A percentile compares a stretch with the other conserved stretches of the same genome.
phyloP scores from a whole-genome alignment of 1,140 invertebrate genomes.

The Batillaria attramentaria region DNA sequence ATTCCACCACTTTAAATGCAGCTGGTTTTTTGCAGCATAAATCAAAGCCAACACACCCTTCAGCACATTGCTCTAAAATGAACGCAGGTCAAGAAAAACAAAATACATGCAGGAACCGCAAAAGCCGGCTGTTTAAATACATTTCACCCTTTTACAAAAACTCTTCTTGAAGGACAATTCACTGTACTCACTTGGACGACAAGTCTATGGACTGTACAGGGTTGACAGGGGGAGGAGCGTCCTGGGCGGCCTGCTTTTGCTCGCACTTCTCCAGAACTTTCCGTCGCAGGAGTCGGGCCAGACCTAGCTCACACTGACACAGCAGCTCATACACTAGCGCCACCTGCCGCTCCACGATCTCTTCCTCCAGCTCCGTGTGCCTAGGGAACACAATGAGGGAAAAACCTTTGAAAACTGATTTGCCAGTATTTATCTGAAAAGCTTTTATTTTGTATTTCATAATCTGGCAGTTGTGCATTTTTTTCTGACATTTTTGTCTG shows the following conservation, averaged over 20 bases:
- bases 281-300: conserved; percentile 89
- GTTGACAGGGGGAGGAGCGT: conserved; percentile 29
- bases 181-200: conserved; percentile 55
- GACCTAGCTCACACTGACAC: conserved; percentile 84
- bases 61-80: too few species aligned
- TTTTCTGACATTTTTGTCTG: too few species aligned
- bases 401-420: too few species aligned
- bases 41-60: too few species aligned
- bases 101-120: conserved; percentile 6
- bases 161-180: too few species aligned
- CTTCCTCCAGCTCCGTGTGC: conserved; percentile 84
- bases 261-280: conserved; percentile 93
- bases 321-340: conserved; percentile 94
- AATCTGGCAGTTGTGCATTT: too few species aligned
- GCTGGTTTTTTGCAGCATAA: too few species aligned
- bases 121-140: too few species aligned
- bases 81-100: background rate
- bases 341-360: conserved; percentile 76
- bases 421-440: too few species aligned
- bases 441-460: background rate
- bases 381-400: conserved; percentile 74
- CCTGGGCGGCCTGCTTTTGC: conserved; percentile 35
- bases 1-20: too few species aligned
- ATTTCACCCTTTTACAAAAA: too few species aligned
- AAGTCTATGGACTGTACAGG: conserved; percentile 58